These are phyloP conservation scores for Anniella stebbinsi DNA, from an alignment of 2,797 vertebrate species.

Conservation along the genomic window DNA sequence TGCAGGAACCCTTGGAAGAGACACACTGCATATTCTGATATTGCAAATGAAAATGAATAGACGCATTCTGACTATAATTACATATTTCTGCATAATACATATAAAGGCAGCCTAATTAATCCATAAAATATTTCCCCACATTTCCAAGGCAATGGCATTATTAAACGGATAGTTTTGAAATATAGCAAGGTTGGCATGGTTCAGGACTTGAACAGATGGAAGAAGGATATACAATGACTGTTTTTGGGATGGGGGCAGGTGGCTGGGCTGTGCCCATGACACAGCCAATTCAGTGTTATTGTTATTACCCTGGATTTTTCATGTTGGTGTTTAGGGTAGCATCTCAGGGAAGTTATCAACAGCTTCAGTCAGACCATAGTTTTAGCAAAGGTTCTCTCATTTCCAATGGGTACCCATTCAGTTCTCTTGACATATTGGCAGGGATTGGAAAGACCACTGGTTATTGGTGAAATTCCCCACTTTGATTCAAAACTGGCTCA, in stretches of 20 bases:
- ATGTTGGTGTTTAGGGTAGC: slow-evolving; percentile 12
- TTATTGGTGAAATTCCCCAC: neutral
- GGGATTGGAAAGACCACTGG: neutral
- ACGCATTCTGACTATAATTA: slow-evolving; percentile 57
- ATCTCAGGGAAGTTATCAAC: slow-evolving; percentile 43
- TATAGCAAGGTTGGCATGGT: slow-evolving; percentile 46
- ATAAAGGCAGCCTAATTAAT: slow-evolving; percentile 52
- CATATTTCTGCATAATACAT: slow-evolving; percentile 54
- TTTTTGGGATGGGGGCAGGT: neutral
- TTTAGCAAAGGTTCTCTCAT: neutral
- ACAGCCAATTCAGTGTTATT: slow-evolving; percentile 32
- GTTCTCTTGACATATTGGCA: neutral
- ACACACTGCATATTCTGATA: slow-evolving; percentile 23
- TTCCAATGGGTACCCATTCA: neutral
- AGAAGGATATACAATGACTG: slow-evolving; percentile 28
- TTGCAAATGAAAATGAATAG: slow-evolving; percentile 63
- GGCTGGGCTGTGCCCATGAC: slow-evolving; percentile 20
- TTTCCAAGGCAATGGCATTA: slow-evolving; percentile 59
- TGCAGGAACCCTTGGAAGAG: slow-evolving; percentile 41
- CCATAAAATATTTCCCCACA: slow-evolving; percentile 59
- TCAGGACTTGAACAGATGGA: slow-evolving; percentile 41
- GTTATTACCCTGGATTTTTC: slow-evolving; percentile 35
- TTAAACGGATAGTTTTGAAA: slow-evolving; percentile 64
- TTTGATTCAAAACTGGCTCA: neutral
- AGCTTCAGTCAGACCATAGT: neutral